phyloP scores from a whole-genome alignment of 2,888 invertebrate species.

The Mythimna impura region DNA sequence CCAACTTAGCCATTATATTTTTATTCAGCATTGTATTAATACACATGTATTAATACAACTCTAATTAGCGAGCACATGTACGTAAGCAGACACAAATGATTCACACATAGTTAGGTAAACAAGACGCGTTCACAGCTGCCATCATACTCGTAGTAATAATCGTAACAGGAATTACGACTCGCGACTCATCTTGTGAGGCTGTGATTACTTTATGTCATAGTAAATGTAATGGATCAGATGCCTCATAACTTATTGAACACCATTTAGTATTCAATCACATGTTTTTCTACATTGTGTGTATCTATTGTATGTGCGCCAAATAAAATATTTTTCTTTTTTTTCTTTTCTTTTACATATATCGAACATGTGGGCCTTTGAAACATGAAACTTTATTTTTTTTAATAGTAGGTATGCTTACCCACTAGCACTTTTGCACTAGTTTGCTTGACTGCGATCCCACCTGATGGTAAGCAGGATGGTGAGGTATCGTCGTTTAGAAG shows the following conservation, averaged over 20 bases:
- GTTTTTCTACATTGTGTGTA: too few relatives aligned
- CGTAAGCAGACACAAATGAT: slow-evolving; percentile 20
- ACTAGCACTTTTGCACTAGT: too few relatives aligned
- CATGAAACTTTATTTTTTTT: too few relatives aligned
- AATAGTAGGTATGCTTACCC: too few relatives aligned
- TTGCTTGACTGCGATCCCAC: too few relatives aligned
- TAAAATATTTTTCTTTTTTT: too few relatives aligned
- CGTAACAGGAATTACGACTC: slow-evolving; percentile 74
- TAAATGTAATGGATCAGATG: slow-evolving; percentile 52
- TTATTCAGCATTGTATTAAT: background rate
- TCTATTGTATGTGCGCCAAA: too few relatives aligned
- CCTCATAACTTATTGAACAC: background rate
- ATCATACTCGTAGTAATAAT: slow-evolving; percentile 68
- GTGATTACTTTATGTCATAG: slow-evolving; percentile 68
- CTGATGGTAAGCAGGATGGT: too few relatives aligned
- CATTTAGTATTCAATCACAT: background rate
- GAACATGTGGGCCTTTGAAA: too few relatives aligned
- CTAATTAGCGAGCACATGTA: slow-evolving; percentile 44
- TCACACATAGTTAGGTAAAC: slow-evolving; percentile 40
- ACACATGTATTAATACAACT: slow-evolving; percentile 9
- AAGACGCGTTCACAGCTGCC: slow-evolving; percentile 62
- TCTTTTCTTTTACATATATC: too few relatives aligned
- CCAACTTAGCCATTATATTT: background rate
- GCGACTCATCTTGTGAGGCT: slow-evolving; percentile 68
- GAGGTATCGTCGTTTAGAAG: too few relatives aligned